Base-by-base conservation (phyloP, 2,113 vertebrate genomes). In the Podarcis muralis region DNA sequence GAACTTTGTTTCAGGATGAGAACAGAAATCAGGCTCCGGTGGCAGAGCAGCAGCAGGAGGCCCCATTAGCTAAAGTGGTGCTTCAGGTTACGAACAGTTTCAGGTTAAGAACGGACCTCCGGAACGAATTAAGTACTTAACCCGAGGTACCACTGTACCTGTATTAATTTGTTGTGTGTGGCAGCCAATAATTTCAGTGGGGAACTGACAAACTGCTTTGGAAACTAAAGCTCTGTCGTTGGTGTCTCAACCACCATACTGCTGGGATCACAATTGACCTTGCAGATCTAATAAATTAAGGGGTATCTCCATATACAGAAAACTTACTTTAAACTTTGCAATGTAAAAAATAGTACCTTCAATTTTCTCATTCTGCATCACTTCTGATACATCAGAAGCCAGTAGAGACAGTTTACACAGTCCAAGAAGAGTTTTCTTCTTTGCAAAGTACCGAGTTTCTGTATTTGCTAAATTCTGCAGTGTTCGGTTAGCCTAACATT, bases 401-500 rank as follows among this genome's bases (percentile, higher is more conserved):
- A 99, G 95, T 0, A 97, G 97, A 1, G 98, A 98, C 71, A 99
- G 96, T 92, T 99, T 99, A 94, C 99, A 98, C 95, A 99, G 96
- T 48, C 98, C 98, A 91, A 99, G 97, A 91, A 99, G 97, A 0
- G 98, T 99, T 96, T 99, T 99, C 94, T 99, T 99, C 94, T 99
- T 99, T 68, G 97, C 97, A 95, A 99, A 99, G 95, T 99, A 99
- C 0, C 98, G 96, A 0, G 97, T 98, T 96, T 99, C 99, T 57
- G 22, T 88, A 91, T 98, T 98, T 93, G 98, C 98, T 94, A 99
- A 97, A 84, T 94, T 97, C 90, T 98, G 97, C 81, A 99, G 96
- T 0, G 98, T 99, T 89, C 92, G 93, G 93, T 99, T 98, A 85
- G 98, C 99, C 98, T 99, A 95, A 22, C 87, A 81, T 88, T 35